Base-by-base conservation (phyloP, 1,140 invertebrate genomes). In the Ceratosolen fusciceps region DNA sequence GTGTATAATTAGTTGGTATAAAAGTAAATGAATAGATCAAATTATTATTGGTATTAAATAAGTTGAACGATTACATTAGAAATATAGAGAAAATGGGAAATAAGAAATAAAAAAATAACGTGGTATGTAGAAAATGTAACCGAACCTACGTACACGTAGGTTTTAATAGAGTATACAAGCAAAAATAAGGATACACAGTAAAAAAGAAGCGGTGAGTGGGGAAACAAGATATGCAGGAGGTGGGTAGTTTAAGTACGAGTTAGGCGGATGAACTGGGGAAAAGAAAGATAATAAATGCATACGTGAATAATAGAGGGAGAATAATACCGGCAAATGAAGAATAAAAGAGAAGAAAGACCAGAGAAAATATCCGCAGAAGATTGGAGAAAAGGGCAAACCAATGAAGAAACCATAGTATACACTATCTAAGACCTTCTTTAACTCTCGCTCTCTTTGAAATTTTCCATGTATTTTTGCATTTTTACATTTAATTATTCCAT, bases 91-190 rank as follows among this genome's bases (percentile, higher is more conserved):
- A 43, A 43, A 43, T 43, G 39, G 39, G 5, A 12, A 43, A 43
- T 43, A 43, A 43, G 39, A 7, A 43, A 7, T 43, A 43, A 43
- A 43, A 12, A 43, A 12, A 43, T 7, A 43, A 43, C 39, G 56
- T 43, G 74, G 54, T 29, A 37, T 49, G 62, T n/a, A 16, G 34
- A 34, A 49, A 77, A 77, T 77, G 74, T 58, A 74, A 58, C 65
- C 47, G 54, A 68, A 62, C 65, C 43, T 65, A 58, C 54, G 43
- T 67, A 34, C 26, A 49, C 49, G 19, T 37, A 68, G 9, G n/a
- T 29, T 62, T 39, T 62, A 77, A 77, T 71, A 77, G 75, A 71
- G 73, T 73, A 65, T 65, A 78, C 43, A 73, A 78, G 68, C n/a
- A 78, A 26, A 54, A 77, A 71, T 52, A 77, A 60, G 75, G 75